Evolutionary conservation across 2,888 invertebrate species (phyloP), one percentile per base, ranked within the genome.

Genomic region (Eucera pruinosa): DNA sequence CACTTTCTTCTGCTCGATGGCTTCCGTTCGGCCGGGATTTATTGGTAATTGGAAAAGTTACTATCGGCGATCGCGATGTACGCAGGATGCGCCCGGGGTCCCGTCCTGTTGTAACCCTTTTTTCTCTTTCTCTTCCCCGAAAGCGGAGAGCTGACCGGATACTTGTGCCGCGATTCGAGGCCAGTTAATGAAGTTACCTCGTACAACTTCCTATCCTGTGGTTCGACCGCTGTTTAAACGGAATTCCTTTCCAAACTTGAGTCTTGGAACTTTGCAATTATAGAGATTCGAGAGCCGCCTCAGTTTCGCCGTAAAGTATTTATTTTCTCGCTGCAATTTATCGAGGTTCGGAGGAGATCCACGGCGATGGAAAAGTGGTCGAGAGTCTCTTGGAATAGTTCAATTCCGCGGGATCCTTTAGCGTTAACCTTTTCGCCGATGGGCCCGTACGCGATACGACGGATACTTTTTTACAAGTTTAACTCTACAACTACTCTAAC

Each of bases 31-130:
- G n/a, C n/a, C 27, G 25, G 58, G 58, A 71, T 71, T 64, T 74
- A 71, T 64, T 36, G 64, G 36, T 57, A 74, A 57, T 64, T 64
- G 71, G 71, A 39, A 71, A 74, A 74, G 62, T 74, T 74, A 55
- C 52, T 61, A 60, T 69, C 70, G 33, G 33, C 23, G 48, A 58
- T 58, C 58, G 25, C 25, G 50, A 62, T 61, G 54, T 55, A 69
- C 67, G 41, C 68, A 52, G 68, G 50, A 71, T 54, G 20, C 65
- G 27, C 23, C n/a, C n/a, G n/a, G n/a, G 30, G 18, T 20, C 64
- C 33, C 50, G 30, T 15, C 23, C 33, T 7, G 20, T n/a, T 27
- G 23, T 23, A 30, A 41, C n/a, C 36, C 36, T 20, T 27, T 48
- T 20, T 20, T 7, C 41, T 5, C 36, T 6, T 18, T 25, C 3